A percentile compares a stretch with the other conserved stretches of the same genome.
Evolutionary conservation across 92 coral and sea anemone species (phyloP).

Genomic region (Metridium senile): DNA sequence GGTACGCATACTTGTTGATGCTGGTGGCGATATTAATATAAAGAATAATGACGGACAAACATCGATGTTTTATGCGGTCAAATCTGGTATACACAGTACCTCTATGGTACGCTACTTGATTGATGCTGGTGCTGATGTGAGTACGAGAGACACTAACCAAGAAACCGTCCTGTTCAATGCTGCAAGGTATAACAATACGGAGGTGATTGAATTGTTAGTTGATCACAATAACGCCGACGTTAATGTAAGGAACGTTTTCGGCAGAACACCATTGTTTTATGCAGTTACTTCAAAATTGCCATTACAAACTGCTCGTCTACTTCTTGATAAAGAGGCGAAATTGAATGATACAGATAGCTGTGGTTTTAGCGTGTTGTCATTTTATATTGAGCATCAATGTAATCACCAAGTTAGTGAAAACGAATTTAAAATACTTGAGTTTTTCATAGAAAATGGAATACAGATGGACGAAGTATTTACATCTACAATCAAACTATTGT

Average conservation of each 20-base stretch:
- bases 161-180: not conserved
- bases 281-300: not conserved
- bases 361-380: not conserved
- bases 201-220: not conserved
- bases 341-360: not conserved
- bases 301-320: not conserved
- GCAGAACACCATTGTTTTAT: conserved; percentile 13
- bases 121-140: not conserved
- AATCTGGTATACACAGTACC: not conserved
- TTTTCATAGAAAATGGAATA: not conserved
- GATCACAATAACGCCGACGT: conserved; percentile 20
- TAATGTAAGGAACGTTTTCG: not conserved
- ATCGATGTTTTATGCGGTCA: not conserved
- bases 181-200: not conserved
- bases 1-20: not conserved
- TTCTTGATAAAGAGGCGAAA: not conserved
- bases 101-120: not conserved
- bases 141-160: not conserved
- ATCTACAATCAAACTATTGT: not conserved
- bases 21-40: not conserved
- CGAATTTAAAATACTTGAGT: not conserved
- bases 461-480: not conserved
- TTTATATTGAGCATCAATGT: not conserved
- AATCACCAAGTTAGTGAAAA: not conserved
- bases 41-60: not conserved